A percentile compares a stretch with the other conserved stretches of the same genome.
Conservation (phyloP, 2,888 invertebrate species). For the Drosophila conformis region DNA sequence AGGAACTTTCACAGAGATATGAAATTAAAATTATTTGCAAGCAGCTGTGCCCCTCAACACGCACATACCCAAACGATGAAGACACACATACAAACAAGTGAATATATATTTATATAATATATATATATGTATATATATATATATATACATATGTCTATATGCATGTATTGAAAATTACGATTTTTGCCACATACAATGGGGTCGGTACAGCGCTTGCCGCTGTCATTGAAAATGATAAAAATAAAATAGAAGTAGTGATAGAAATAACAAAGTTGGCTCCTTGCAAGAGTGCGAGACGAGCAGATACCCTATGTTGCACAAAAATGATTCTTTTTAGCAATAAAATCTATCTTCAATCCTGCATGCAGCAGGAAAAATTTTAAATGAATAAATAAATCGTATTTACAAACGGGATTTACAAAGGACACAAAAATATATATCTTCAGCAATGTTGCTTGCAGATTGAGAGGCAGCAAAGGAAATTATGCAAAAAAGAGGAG, state of each 20-base stretch:
- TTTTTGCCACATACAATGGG: slow-evolving; percentile 53
- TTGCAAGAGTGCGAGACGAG: neutral
- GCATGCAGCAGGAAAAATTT: neutral
- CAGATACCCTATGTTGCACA: slow-evolving; percentile 4
- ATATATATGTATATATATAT: neutral
- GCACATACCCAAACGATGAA: slow-evolving; percentile 7
- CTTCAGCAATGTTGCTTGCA: neutral
- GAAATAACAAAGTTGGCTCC: slow-evolving; percentile 10
- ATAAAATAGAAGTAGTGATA: slow-evolving; percentile 41
- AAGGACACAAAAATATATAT: neutral
- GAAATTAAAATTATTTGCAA: slow-evolving; percentile 77
- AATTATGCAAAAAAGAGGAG: slow-evolving; percentile 65
- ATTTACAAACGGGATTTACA: neutral
- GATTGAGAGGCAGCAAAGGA: slow-evolving; percentile 35
- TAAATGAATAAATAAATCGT: neutral
- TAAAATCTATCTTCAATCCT: neutral
- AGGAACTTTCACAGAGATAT: slow-evolving; percentile 70
- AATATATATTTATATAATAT: slow-evolving; percentile 10
- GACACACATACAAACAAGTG: neutral
- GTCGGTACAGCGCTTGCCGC: slow-evolving; percentile 45
- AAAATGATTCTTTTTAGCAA: neutral
- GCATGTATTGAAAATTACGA: slow-evolving; percentile 29
- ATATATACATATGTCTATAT: slow-evolving; percentile 12
- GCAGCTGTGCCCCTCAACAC: slow-evolving; percentile 60
- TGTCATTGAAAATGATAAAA: slow-evolving; percentile 75